Conservation (phyloP, 2,888 invertebrate genomes). For the Ecliptopera silaceata region DNA sequence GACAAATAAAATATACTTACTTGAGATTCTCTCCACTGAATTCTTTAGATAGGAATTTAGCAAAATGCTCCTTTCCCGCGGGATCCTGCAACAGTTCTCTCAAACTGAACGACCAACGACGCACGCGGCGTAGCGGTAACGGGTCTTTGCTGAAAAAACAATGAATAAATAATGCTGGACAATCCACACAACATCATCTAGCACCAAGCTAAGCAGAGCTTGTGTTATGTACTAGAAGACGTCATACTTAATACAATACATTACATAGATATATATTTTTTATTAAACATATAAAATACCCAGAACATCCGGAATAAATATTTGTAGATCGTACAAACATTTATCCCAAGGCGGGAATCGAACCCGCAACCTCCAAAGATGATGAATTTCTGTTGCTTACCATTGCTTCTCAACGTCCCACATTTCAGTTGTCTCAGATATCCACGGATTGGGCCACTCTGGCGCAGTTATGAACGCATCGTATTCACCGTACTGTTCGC, state of each 20-base stretch:
- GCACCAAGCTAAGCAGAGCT: no score
- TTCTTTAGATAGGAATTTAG: slow-evolving; percentile 97
- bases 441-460: slow-evolving; percentile 98
- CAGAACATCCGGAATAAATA: no score
- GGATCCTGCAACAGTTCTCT: slow-evolving; percentile 97
- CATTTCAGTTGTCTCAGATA: slow-evolving; percentile 96
- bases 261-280: no score
- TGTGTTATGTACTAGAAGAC: no score
- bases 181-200: no score
- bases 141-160: slow-evolving; percentile 87
- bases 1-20: no score
- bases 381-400: background rate
- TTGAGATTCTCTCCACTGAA: slow-evolving; percentile 99
- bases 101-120: slow-evolving; percentile 98
- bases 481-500: slow-evolving; percentile 97
- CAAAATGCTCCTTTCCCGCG: slow-evolving; percentile 98
- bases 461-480: slow-evolving; percentile 97
- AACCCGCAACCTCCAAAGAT: no score
- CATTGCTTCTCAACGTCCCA: slow-evolving; percentile 97
- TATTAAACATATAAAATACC: no score
- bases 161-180: no score
- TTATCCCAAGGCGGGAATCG: no score
- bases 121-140: slow-evolving; percentile 95
- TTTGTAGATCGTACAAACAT: no score
- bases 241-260: no score